Conservation (phyloP, 2,797 vertebrate genomes). For the Phalloptychus januarius region DNA sequence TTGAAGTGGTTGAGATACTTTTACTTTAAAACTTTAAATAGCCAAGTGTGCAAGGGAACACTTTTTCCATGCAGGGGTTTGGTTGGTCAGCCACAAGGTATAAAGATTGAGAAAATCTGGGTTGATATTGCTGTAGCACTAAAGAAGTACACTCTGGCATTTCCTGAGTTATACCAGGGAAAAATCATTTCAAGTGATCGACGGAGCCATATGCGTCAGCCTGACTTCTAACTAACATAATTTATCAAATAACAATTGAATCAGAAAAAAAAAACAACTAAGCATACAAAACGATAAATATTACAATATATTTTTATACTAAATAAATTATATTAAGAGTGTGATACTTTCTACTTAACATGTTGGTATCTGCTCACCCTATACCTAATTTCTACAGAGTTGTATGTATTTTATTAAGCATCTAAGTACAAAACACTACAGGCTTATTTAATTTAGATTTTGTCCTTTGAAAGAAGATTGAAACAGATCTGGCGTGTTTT, state of each 20-base stretch:
- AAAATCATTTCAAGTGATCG: neutral
- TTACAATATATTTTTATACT: neutral
- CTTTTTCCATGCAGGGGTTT: neutral
- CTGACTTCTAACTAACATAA: neutral
- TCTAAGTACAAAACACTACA: neutral
- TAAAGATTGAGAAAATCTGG: neutral
- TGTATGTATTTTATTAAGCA: neutral
- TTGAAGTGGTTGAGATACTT: neutral
- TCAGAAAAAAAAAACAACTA: neutral
- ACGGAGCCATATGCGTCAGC: neutral
- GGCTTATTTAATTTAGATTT: neutral
- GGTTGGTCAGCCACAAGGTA: neutral
- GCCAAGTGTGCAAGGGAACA: neutral
- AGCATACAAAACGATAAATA: neutral
- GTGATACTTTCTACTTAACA: neutral
- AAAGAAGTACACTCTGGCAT: neutral
- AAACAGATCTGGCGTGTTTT: too few relatives aligned
- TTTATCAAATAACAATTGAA: neutral
- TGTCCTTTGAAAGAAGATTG: neutral
- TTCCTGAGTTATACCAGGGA: neutral
- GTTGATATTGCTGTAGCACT: neutral
- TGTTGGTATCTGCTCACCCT: too few relatives aligned
- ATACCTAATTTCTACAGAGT: too few relatives aligned
- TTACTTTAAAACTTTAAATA: neutral
- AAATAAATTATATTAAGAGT: neutral